phyloP scores from a whole-genome alignment of 2,888 invertebrate genomes.

The Oscheius sp. region DNA sequence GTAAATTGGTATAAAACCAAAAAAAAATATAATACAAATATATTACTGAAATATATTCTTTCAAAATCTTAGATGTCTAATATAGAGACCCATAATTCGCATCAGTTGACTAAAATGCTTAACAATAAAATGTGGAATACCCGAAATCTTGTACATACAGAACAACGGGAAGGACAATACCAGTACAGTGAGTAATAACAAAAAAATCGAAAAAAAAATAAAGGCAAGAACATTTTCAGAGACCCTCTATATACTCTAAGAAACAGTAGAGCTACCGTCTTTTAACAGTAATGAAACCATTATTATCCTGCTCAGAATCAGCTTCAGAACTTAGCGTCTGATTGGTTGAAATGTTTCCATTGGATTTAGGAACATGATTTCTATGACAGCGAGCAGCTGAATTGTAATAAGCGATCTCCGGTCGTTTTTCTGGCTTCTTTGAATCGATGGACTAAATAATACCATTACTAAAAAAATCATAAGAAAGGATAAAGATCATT shows the following conservation, averaged over 20 bases:
- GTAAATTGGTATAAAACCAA: not conserved
- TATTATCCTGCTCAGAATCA: constrained; percentile 10
- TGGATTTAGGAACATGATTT: not conserved
- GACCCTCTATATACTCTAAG: too few species aligned
- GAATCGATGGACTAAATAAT: not conserved
- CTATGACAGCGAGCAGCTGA: constrained; percentile 12
- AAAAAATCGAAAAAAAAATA: too few species aligned
- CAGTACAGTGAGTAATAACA: constrained; percentile 6
- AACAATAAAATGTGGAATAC: not conserved
- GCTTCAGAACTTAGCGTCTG: constrained; percentile 12
- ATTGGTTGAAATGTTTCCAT: constrained; percentile 1
- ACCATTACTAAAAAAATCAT: too few species aligned
- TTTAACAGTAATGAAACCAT: constrained; percentile 7
- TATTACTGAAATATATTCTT: not conserved
- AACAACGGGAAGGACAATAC: not conserved
- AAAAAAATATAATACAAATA: not conserved
- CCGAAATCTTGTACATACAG: not conserved
- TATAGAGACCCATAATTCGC: not conserved
- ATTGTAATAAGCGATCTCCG: not conserved
- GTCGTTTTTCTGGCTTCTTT: not conserved
- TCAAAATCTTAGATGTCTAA: constrained; percentile 3
- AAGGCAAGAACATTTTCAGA: not conserved
- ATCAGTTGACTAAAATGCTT: constrained; percentile 8
- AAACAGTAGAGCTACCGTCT: too few species aligned
- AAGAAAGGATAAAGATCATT: too few species aligned